These are phyloP conservation scores for Stercorarius parasiticus DNA, from an alignment of 2,113 vertebrate species.

Conservation along the genomic window DNA sequence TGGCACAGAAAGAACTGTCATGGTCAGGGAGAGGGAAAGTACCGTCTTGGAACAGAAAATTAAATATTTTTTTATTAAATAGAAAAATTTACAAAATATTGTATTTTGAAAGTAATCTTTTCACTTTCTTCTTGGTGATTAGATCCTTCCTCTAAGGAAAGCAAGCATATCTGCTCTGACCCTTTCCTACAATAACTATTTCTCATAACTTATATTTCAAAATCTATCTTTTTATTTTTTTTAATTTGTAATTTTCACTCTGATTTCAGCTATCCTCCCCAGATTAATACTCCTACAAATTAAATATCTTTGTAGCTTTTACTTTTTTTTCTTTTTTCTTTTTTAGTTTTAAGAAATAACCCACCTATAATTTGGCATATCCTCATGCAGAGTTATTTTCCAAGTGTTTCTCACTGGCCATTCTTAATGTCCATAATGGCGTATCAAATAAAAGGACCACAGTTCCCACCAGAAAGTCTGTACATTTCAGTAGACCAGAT, in stretches of 20 bases:
- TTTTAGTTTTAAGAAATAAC: neutral
- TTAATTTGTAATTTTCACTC: neutral
- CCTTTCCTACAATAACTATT: neutral
- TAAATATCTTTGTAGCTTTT: neutral
- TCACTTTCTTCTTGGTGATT: neutral
- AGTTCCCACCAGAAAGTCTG: neutral
- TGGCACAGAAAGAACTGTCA: neutral
- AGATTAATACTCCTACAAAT: neutral
- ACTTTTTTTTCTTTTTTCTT: neutral
- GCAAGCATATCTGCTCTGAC: neutral
- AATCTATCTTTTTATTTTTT: neutral
- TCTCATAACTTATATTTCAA: neutral
- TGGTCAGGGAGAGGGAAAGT: neutral
- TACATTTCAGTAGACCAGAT: constrained; percentile 36
- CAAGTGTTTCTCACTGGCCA: neutral
- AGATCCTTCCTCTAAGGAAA: neutral
- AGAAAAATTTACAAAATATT: neutral
- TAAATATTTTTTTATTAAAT: neutral
- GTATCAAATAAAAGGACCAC: neutral
- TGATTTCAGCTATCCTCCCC: neutral
- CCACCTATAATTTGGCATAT: neutral
- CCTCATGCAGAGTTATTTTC: neutral
- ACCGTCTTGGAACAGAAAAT: neutral
- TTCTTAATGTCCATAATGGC: neutral
- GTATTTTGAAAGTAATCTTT: neutral